Evolutionary conservation across 2,113 vertebrate genomes (phyloP).

Genomic region (Pyrgilauda ruficollis): DNA sequence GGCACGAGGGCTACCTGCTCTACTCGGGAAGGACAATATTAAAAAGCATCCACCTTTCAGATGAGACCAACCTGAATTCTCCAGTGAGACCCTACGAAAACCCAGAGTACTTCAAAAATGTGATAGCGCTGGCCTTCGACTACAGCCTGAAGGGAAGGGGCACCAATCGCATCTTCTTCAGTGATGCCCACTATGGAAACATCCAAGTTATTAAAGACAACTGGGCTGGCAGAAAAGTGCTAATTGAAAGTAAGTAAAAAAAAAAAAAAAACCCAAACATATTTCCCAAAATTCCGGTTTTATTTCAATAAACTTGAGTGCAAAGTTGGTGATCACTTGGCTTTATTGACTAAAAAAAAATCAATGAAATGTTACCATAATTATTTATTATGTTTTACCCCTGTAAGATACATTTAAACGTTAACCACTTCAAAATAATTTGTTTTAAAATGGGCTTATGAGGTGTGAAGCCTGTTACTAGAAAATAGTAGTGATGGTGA

Average conservation of each 20-base stretch:
- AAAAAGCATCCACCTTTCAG: conserved; percentile 95
- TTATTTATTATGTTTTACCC: not conserved
- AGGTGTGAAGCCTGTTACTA: fast-evolving
- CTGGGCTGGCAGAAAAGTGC: conserved; percentile 86
- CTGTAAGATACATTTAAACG: not conserved
- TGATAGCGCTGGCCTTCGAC: conserved; percentile 92
- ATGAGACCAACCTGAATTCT: conserved; percentile 94
- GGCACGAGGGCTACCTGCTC: conserved; percentile 93
- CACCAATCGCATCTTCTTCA: conserved; percentile 95
- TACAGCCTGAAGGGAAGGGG: conserved; percentile 83
- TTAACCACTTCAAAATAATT: not conserved
- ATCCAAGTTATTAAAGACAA: conserved; percentile 96
- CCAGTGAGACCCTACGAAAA: conserved; percentile 93
- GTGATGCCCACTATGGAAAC: conserved; percentile 95
- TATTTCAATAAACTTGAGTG: not conserved
- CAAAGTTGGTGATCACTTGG: not conserved
- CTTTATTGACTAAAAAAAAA: not conserved
- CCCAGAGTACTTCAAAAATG: conserved; percentile 90
- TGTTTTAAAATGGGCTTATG: fast-evolving
- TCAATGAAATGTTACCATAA: not conserved
- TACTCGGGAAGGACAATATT: conserved; percentile 95
- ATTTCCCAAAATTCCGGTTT: not conserved
- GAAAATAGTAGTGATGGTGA: not conserved
- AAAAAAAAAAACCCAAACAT: not conserved
- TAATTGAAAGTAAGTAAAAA: conserved; percentile 90